phyloP scores from a whole-genome alignment of 1,140 invertebrate genomes.

The Manduca sexta region DNA sequence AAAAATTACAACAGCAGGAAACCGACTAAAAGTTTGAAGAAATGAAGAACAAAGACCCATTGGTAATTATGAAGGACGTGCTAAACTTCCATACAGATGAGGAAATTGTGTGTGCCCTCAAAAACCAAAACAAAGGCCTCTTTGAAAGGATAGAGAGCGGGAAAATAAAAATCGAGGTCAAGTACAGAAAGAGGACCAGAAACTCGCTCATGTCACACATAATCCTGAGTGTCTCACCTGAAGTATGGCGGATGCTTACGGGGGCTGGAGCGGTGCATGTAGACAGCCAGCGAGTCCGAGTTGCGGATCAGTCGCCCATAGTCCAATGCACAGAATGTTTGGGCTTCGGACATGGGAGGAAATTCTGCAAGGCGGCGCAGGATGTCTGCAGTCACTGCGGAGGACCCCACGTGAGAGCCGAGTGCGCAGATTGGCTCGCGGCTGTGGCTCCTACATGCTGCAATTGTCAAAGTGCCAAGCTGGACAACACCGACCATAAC shows the following conservation, averaged over 20 bases:
- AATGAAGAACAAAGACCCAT: not conserved
- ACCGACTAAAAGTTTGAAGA: not conserved
- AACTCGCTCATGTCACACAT: not conserved
- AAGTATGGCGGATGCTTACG: no score
- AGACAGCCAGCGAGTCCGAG: no score
- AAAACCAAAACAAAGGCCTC: not conserved
- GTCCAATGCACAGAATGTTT: not conserved
- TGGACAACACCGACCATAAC: no score
- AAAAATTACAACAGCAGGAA: not conserved
- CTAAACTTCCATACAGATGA: not conserved
- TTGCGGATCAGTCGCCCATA: not conserved
- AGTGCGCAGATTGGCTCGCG: no score
- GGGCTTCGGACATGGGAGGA: not conserved
- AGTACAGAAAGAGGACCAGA: not conserved
- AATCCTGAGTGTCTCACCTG: no score
- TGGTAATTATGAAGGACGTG: no score
- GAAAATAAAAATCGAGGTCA: no score
- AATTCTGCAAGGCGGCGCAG: not conserved
- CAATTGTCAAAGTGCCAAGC: not conserved
- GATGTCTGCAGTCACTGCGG: slow-evolving; percentile 1
- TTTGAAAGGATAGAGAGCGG: not conserved
- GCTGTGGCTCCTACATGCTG: no score
- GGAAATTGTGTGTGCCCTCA: not conserved
- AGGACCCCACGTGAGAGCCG: not conserved
- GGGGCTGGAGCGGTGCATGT: no score